Evolutionary conservation across 2,888 invertebrate genomes (phyloP), one percentile per base, ranked within the genome.

Genomic region (Nyleta sp.): DNA sequence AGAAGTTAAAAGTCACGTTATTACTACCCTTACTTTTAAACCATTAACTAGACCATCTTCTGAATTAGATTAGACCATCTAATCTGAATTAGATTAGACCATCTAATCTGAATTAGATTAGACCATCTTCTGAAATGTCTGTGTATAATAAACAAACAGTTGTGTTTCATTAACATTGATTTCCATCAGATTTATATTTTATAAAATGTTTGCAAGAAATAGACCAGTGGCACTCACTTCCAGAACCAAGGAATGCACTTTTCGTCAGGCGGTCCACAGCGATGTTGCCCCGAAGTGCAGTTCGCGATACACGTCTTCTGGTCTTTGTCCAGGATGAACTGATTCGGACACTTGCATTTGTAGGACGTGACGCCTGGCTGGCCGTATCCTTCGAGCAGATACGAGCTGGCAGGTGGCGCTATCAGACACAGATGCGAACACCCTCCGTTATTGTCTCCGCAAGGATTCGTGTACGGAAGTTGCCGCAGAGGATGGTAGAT

Each of bases 381-480:
- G 15, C 95, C 95, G 84, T 95, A 96, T 1, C 95, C 95, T 82
- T 95, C 95, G 50, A 95, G 94, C 7, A 95, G 88, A 87, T 96
- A 96, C 57, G 95, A 95, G 1, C 95, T 95, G 38, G 94, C 95
- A 0, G 95, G 95, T 13, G 98, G 97, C 0, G 97, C 94, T 44
- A 99, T 95, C 22, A 99, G 92, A 88, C 99, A 99, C 5, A 99
- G 93, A 92, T 99, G 99, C 0, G 98, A 97, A 88, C 99, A 99
- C 2, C 97, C 98, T 18, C 98, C 99, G 88, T 99, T 99, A 88
- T 97, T 95, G 0, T 92, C 92, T 0, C 95, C 96, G 87, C 99
- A 99, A 0, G 99, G 99, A 91, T 99, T 98, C 0, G 93, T 91
- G 86, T 96, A 97, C 0, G 95, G 94, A 35, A 96, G 91, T 87